phyloP scores from a whole-genome alignment of 2,797 vertebrate species.

The Ctenochaetus hawaiiensis region DNA sequence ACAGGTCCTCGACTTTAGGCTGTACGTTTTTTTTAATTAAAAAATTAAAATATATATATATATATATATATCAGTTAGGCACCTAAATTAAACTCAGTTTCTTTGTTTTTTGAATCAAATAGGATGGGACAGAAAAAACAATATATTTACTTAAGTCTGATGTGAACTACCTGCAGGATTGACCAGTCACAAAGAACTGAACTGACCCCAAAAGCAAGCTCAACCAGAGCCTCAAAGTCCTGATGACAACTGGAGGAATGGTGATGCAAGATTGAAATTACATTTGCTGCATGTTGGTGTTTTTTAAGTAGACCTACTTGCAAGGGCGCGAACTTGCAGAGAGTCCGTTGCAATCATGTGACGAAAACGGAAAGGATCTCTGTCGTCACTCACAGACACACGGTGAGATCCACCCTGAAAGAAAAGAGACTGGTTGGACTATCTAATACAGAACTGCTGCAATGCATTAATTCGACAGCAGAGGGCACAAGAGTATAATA shows the following conservation, averaged over 20 bases:
- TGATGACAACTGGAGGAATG: background rate
- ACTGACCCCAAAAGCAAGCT: background rate
- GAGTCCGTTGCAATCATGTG: constrained; percentile 96
- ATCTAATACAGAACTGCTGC: constrained; percentile 10
- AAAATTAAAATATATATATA: background rate
- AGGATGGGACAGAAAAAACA: background rate
- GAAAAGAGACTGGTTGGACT: background rate
- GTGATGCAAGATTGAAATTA: constrained; percentile 3
- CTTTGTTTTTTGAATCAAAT: background rate
- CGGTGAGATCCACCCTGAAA: constrained; percentile 92
- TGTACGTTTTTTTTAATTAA: background rate
- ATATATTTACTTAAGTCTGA: background rate
- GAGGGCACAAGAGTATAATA: constrained; percentile 52
- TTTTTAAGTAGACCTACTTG: constrained; percentile 80
- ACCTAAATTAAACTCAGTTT: background rate
- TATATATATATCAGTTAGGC: background rate
- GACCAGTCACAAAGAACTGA: background rate
- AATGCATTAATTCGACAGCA: constrained; percentile 52
- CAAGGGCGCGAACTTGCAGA: constrained; percentile 91
- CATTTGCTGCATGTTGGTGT: background rate
- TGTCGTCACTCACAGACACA: constrained; percentile 90
- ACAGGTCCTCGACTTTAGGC: background rate
- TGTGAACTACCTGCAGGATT: background rate
- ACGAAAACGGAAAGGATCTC: constrained; percentile 94
- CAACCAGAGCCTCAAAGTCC: background rate